Evolutionary conservation across 2,888 invertebrate species (phyloP), one percentile per base, ranked within the genome.

Genomic region (Capitulum mitella): DNA sequence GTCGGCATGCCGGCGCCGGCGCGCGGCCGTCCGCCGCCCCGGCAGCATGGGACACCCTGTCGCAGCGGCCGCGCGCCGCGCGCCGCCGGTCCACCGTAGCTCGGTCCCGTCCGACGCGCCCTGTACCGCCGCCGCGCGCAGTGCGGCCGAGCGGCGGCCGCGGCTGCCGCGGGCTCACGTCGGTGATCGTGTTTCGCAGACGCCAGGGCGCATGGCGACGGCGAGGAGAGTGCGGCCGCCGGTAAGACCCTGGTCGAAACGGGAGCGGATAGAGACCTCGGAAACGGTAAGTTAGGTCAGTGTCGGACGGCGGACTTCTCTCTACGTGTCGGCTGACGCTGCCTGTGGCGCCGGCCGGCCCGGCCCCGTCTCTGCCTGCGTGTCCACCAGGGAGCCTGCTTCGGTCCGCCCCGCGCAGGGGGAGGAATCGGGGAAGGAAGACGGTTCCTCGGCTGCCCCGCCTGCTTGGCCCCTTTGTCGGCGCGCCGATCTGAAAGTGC

Each of bases 141-240:
- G n/a, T n/a, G 26, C 43, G 43, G 43, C 43, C 6, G 6, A 5
- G 43, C 51, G 8, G 37, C 37, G n/a, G 43, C 26, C n/a, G 10
- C 58, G 58, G 29, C 58, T 40, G 78, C 75, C 46, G 51, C 64
- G 22, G 48, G 78, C 32, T 77, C 43, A 19, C 81, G 80, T 80
- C 80, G 78, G 79, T 77, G 80, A 43, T 80, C 78, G 76, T 79
- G 78, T 70, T 80, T 76, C 74, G 70, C 80, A 74, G 79, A 78
- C 26, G 79, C 80, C 54, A 78, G 80, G 78, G 81, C 77, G 77
- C 80, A 80, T 79, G 75, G 78, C 40, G 80, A 79, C 70, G 80
- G 80, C 43, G 80, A 81, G 79, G 79, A 81, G 64, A 80, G 70
- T 40, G 70, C 78, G 61, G 80, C 81, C 78, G 80, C 82, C 32